These are phyloP conservation scores for Lasiommata megera DNA, from an alignment of 2,888 invertebrate genomes.

Conservation along the genomic window DNA sequence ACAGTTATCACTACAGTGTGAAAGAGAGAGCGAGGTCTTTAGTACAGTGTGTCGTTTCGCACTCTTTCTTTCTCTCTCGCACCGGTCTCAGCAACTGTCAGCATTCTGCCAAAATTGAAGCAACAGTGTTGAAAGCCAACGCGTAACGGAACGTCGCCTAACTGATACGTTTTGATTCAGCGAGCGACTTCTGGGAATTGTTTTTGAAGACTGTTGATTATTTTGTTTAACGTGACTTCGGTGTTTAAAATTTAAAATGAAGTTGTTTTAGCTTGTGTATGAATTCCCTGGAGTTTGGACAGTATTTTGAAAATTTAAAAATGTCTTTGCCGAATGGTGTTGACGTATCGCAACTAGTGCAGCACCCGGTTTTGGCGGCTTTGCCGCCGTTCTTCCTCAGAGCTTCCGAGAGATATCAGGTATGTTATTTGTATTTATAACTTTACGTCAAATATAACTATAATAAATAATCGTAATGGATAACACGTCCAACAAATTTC, in stretches of 20 bases:
- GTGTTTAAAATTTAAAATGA: slow-evolving; percentile 24
- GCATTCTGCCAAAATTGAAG: slow-evolving; percentile 61
- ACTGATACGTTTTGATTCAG: slow-evolving; percentile 43
- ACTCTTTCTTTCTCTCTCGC: slow-evolving; percentile 54
- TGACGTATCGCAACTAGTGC: slow-evolving; percentile 92
- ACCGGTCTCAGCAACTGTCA: slow-evolving; percentile 60
- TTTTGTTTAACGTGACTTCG: not conserved
- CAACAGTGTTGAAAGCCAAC: slow-evolving; percentile 70
- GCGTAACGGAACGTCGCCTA: slow-evolving; percentile 54
- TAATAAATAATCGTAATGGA: not conserved
- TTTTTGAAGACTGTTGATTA: slow-evolving; percentile 20
- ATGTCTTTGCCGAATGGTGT: slow-evolving; percentile 94
- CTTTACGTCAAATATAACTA: not conserved
- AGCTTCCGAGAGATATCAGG: slow-evolving; percentile 95
- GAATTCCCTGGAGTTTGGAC: slow-evolving; percentile 15
- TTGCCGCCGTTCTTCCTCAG: slow-evolving; percentile 93
- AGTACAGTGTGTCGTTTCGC: slow-evolving; percentile 74
- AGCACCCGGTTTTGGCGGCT: slow-evolving; percentile 91
- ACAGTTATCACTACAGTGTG: slow-evolving; percentile 73
- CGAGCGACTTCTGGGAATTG: slow-evolving; percentile 22
- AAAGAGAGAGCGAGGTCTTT: slow-evolving; percentile 57
- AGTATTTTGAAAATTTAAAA: slow-evolving; percentile 46
- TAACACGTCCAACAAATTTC: too few relatives aligned
- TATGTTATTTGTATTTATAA: slow-evolving; percentile 36
- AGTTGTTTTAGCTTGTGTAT: slow-evolving; percentile 23